These are phyloP conservation scores for Philypnodon macrostomus DNA, from an alignment of 2,797 vertebrate genomes.

Conservation along the genomic window DNA sequence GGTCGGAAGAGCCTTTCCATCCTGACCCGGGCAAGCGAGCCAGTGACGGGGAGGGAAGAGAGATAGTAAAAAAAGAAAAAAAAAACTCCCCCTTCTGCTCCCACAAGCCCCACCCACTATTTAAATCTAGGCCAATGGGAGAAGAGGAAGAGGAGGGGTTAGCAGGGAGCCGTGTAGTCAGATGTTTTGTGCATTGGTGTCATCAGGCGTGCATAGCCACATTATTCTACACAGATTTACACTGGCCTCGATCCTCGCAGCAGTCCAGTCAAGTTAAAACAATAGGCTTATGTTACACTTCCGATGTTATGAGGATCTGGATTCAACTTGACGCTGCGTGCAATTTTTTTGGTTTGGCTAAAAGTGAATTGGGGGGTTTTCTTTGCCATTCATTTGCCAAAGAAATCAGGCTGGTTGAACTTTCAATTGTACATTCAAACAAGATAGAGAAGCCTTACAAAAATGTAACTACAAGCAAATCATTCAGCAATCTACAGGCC, in stretches of 20 bases:
- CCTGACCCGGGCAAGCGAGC: constrained; percentile 74
- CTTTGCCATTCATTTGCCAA: neutral
- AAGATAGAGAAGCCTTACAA: too few species aligned
- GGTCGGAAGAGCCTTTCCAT: constrained; percentile 66
- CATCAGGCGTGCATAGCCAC: neutral
- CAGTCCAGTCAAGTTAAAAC: neutral
- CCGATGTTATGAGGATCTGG: constrained; percentile 1
- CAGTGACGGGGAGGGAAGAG: too few species aligned
- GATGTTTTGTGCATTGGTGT: constrained; percentile 16
- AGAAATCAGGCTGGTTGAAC: neutral
- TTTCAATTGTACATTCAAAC: neutral
- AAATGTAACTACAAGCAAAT: too few species aligned
- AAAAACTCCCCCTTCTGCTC: constrained; percentile 53
- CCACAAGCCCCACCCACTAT: constrained; percentile 46
- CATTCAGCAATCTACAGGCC: too few species aligned
- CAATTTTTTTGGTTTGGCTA: neutral
- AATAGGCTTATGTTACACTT: constrained; percentile 6
- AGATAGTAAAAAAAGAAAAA: constrained; percentile 48
- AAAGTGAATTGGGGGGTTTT: neutral
- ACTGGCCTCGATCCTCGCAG: constrained; percentile 8
- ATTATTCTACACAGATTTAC: neutral
- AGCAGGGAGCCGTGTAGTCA: constrained; percentile 16
- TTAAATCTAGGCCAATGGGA: constrained; percentile 84
- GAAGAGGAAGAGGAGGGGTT: constrained; percentile 53
- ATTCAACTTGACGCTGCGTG: neutral